These are phyloP conservation scores for Psettodes erumei DNA, from an alignment of 2,113 vertebrate species.

Conservation along the genomic window DNA sequence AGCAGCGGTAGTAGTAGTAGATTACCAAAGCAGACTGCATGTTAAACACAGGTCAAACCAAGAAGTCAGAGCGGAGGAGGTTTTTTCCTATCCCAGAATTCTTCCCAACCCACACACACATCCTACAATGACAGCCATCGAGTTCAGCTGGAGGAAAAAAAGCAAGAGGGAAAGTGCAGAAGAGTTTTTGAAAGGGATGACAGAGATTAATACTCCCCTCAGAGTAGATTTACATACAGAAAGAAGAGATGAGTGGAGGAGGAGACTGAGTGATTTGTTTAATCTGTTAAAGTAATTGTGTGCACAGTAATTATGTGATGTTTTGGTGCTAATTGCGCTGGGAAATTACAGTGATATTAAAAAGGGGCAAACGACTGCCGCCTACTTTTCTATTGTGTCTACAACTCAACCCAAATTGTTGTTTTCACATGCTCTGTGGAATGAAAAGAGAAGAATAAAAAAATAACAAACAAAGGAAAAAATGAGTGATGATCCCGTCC, in stretches of 20 bases:
- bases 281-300: constrained; percentile 24
- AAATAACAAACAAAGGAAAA: constrained; percentile 48
- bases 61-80: constrained; percentile 68
- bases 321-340: constrained; percentile 45
- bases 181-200: constrained; percentile 37
- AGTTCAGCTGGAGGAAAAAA: constrained; percentile 48
- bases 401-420: constrained; percentile 52
- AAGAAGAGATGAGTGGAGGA: neutral
- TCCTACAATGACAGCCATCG: constrained; percentile 69
- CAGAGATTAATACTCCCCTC: constrained; percentile 36
- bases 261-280: constrained; percentile 33
- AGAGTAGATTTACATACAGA: constrained; percentile 29
- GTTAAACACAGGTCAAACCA: constrained; percentile 77
- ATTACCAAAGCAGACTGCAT: constrained; percentile 70
- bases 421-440: constrained; percentile 51
- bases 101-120: constrained; percentile 78
- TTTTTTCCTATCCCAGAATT: constrained; percentile 78
- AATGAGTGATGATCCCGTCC: constrained; percentile 55
- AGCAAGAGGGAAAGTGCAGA: constrained; percentile 25
- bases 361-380: constrained; percentile 18
- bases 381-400: constrained; percentile 48
- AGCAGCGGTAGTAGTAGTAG: constrained; percentile 48
- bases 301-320: constrained; percentile 32
- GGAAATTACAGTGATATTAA: constrained; percentile 57
- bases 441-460: constrained; percentile 17